Evolutionary conservation across 2,797 vertebrate genomes (phyloP), one percentile per base, ranked within the genome.

Genomic region (Steatocranus sp.): DNA sequence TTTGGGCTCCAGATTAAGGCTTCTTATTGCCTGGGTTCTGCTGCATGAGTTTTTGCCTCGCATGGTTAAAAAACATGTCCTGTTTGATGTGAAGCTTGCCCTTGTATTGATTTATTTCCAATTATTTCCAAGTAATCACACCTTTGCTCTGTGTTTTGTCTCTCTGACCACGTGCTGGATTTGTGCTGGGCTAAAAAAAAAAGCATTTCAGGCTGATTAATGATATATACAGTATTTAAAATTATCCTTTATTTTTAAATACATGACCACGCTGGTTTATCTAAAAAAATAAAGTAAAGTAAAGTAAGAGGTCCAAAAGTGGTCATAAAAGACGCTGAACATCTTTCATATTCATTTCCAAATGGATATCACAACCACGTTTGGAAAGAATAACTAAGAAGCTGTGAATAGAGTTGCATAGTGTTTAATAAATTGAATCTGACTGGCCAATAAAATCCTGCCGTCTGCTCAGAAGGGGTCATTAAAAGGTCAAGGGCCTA

Each of bases 371-470:
- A 68, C 61, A 79, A 17, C 83, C 84, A 78, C 86, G 80, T 89
- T 90, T 83, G 73, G 34, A 80, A 78, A 58, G 56, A 78, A 70
- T 68, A 79, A 87, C 63, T 80, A 36, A 51, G 86, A 82, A 53
- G 25, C 63, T 63, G 63, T 78, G 76, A 93, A 94, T 91, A 91
- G 86, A 93, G 87, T 90, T 86, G 85, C 86, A 48, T 73, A 86
- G 63, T 79, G 88, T 91, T 94, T 88, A 82, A 91, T 92, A 91
- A 95, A 95, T 95, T 92, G 87, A 92, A 89, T 86, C 58, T 93
- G 95, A 95, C 95, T 91, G 80, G 84, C 88, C 93, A 94, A 89
- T 95, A 94, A 94, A 93, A 92, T 41, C 63, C 74, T 74, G 75
- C 89, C 12, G 58, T 84, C 87, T 89, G 82, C 89, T 83, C 61